A percentile compares a stretch with the other conserved stretches of the same genome.
phyloP scores from a whole-genome alignment of 2,113 vertebrate species.

The Piprites chloris region DNA sequence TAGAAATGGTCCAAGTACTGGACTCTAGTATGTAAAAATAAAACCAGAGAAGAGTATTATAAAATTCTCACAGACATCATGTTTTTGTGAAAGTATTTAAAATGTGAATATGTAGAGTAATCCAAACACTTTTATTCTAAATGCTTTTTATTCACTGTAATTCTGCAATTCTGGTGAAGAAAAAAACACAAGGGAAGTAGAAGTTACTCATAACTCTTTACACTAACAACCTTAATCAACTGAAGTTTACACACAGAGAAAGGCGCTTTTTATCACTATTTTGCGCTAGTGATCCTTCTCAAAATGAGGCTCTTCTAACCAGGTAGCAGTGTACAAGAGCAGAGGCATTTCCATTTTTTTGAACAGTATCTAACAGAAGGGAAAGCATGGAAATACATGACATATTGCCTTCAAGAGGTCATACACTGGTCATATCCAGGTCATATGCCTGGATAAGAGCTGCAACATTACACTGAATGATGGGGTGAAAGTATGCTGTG shows the following conservation, averaged over 20 bases:
- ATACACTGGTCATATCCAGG: too few relatives aligned
- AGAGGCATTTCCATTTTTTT: background rate
- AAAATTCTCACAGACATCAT: background rate
- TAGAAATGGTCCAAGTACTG: background rate
- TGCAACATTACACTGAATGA: background rate
- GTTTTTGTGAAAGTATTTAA: background rate
- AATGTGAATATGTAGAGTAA: background rate
- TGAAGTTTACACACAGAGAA: background rate
- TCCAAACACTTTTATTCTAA: background rate
- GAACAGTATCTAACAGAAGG: background rate
- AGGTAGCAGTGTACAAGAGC: background rate
- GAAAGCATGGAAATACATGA: background rate
- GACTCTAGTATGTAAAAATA: background rate
- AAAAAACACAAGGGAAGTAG: background rate
- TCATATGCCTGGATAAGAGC: background rate
- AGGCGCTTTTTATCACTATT: background rate
- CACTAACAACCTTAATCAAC: background rate
- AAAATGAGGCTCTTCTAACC: background rate
- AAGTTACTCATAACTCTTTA: background rate
- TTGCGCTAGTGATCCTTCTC: background rate
- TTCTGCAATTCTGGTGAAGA: background rate
- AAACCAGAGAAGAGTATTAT: background rate
- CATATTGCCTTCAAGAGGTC: background rate
- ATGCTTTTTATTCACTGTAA: background rate
- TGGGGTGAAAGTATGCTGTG: background rate